A percentile compares a stretch with the other conserved stretches of the same genome.
These are phyloP conservation scores for Nomada hirtipes DNA, from an alignment of 2,888 invertebrate genomes.

Conservation along the genomic window DNA sequence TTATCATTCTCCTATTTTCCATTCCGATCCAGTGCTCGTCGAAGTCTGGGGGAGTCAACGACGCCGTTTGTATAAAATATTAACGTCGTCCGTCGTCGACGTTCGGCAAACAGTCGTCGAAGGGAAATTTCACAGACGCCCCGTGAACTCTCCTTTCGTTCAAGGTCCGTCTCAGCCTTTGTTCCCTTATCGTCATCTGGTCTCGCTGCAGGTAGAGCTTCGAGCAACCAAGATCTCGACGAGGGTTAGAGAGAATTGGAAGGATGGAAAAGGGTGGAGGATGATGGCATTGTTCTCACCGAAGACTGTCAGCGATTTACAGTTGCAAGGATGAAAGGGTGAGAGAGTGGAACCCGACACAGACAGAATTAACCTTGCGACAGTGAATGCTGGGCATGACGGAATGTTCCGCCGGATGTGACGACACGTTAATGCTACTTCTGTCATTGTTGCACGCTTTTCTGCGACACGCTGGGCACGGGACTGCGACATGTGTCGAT, in stretches of 20 bases:
- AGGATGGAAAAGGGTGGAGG: neutral
- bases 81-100: neutral
- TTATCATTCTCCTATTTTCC: neutral
- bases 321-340: neutral
- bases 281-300: conserved; percentile 32
- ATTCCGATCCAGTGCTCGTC: neutral
- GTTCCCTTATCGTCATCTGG: conserved; percentile 30
- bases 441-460: conserved; percentile 31
- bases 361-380: conserved; percentile 49
- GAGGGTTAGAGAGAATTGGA: neutral
- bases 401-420: conserved; percentile 39
- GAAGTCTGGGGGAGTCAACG: neutral
- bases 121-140: neutral
- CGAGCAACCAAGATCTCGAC: conserved; percentile 16
- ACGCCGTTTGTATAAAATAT: neutral
- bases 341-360: conserved; percentile 11
- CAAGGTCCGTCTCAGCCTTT: conserved; percentile 25
- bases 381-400: conserved; percentile 29
- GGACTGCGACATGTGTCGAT: conserved; percentile 39
- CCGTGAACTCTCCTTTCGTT: neutral
- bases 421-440: conserved; percentile 43
- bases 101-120: conserved; percentile 4
- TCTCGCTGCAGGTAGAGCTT: conserved; percentile 11
- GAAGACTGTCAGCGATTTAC: conserved; percentile 50
- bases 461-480: conserved; percentile 5